Conservation (phyloP, 2,113 vertebrate species). For the Solenodon paradoxus region DNA sequence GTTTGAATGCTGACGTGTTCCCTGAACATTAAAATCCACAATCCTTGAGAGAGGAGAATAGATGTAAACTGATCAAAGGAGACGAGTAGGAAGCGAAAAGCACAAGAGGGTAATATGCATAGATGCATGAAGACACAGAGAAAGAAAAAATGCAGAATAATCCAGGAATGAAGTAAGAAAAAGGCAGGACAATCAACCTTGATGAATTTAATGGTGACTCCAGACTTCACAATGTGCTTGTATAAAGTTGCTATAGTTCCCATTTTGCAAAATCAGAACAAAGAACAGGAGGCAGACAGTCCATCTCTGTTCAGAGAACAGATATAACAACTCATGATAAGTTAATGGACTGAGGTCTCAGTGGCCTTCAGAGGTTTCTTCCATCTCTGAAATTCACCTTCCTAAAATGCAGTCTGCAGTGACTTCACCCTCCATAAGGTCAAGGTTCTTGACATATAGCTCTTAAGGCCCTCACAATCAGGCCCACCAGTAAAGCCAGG, state of each 20-base stretch:
- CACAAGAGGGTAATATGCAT: background rate
- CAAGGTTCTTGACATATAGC: background rate
- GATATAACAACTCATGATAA: background rate
- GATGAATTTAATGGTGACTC: background rate
- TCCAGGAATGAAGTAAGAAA: background rate
- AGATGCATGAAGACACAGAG: background rate
- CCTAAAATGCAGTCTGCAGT: background rate
- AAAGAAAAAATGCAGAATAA: background rate
- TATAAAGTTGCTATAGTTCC: background rate
- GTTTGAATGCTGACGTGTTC: background rate
- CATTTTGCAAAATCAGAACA: background rate
- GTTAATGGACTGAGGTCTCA: background rate
- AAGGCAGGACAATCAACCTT: background rate
- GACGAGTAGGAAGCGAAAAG: background rate
- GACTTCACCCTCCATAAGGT: background rate
- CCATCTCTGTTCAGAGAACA: background rate
- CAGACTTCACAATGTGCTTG: background rate
- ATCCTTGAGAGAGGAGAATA: background rate
- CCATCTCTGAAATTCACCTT: background rate
- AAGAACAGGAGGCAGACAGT: background rate
- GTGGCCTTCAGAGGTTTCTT: background rate
- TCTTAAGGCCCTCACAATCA: background rate
- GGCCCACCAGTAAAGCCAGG: background rate
- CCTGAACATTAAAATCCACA: background rate
- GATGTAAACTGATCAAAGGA: background rate